Conservation (phyloP, 2,797 vertebrate genomes). For the Liasis olivaceus region DNA sequence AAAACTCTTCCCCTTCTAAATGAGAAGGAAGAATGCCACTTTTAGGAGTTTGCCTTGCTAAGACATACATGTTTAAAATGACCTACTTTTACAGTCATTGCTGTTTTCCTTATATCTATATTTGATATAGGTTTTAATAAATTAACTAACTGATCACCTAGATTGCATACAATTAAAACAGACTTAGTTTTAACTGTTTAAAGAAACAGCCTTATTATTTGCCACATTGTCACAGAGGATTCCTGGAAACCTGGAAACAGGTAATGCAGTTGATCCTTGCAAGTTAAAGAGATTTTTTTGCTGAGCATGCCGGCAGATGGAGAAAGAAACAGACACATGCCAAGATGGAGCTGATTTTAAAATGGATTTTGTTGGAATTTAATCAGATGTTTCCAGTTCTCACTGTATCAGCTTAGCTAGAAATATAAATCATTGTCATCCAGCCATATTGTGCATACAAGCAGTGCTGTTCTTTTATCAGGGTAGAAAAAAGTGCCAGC, state of each 20-base stretch:
- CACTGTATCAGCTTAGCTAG: constrained; percentile 2
- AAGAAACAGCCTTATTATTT: background rate
- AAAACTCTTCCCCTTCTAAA: background rate
- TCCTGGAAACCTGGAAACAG: background rate
- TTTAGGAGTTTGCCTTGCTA: background rate
- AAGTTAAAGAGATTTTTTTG: background rate
- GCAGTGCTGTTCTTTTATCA: background rate
- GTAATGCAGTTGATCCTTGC: background rate
- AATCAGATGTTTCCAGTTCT: constrained; percentile 33
- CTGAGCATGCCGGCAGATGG: background rate
- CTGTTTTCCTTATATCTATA: no score
- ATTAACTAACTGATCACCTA: background rate
- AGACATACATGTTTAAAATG: background rate
- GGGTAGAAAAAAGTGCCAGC: background rate
- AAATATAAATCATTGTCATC: constrained; percentile 12
- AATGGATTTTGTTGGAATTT: constrained; percentile 17
- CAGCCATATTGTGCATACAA: background rate
- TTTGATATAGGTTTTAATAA: background rate
- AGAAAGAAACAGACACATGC: constrained; percentile 3
- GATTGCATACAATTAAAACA: background rate
- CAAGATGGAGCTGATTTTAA: background rate
- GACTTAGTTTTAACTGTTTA: background rate
- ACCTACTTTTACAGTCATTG: background rate
- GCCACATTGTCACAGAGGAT: background rate
- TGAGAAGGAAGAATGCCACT: background rate